Evolutionary conservation across 2,888 invertebrate genomes (phyloP), one percentile per base, ranked within the genome.

Genomic region (Pristionchus maxplancki): DNA sequence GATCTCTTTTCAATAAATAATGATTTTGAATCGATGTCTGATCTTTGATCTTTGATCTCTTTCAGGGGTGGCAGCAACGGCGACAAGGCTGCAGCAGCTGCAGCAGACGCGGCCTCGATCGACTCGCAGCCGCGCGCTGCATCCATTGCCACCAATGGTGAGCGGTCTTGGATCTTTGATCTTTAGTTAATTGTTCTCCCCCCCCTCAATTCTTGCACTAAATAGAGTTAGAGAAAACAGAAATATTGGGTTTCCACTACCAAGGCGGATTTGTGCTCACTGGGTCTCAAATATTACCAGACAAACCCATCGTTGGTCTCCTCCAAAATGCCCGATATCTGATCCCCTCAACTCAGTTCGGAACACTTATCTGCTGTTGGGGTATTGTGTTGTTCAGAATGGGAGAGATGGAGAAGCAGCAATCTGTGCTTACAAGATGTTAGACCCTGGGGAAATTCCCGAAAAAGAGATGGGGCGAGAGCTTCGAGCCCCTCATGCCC

Each of bases 51-150:
- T n/a, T 24, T 58, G 0, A 6, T 24, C 24, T 64, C 11, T 2
- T 74, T 20, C 78, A 78, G 78, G 28, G 28, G 78, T n/a, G 28
- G 48, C 44, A 48, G 78, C 44, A 20, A 48, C 28, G 48, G 28
- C 1, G n/a, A 28, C 37, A 37, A n/a, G 44, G 44, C 78, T 11
- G n/a, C 44, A 24, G 71, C 71, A 37, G 78, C 28, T 5, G 44
- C 44, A 9, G 78, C n/a, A 11, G 78, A 78, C 13, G 34, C 78
- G 44, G 44, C 44, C 44, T 78, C 78, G 40, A 40, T 78, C 78
- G 78, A 78, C 48, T 78, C 78, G 78, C 78, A 78, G 78, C 44
- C 78, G 44, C 44, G 78, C n/a, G 44, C 78, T n/a, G 78, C 78
- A 0, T 78, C 78, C 11, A n/a, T 78, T 28, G 78, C 78, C 9